Conservation (phyloP, 1,140 invertebrate genomes). For the Apis dorsata region DNA sequence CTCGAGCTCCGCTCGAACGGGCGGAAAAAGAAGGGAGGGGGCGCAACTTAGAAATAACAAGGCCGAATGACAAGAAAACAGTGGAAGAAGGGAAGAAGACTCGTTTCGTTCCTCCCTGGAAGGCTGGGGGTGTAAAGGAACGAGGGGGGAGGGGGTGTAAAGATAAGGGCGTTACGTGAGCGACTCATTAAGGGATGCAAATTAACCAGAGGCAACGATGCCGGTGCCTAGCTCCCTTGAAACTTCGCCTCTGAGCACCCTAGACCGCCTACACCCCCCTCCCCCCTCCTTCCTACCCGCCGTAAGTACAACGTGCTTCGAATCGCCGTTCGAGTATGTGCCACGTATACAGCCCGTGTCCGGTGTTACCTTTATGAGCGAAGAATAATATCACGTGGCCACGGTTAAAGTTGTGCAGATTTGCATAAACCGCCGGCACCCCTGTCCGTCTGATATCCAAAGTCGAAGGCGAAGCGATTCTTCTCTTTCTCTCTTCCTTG, state of each 20-base stretch:
- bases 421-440: constrained; percentile 23
- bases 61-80: constrained; percentile 73
- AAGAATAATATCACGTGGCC: background rate
- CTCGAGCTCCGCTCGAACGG: background rate
- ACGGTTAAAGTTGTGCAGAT: constrained; percentile 7
- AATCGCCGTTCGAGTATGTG: constrained; percentile 61
- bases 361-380: background rate
- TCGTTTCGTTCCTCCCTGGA: constrained; percentile 37
- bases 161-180: constrained; percentile 77
- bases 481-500: no score
- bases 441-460: background rate
- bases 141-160: constrained; percentile 46
- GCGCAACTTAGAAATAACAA: constrained; percentile 71
- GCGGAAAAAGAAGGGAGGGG: constrained; percentile 41
- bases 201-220: constrained; percentile 74
- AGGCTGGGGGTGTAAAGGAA: background rate
- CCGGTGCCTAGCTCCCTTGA: constrained; percentile 61
- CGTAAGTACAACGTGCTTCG: constrained; percentile 66
- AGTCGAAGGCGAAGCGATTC: no score
- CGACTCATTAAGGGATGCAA: constrained; percentile 79
- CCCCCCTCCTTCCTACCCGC: constrained; percentile 54
- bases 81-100: constrained; percentile 58
- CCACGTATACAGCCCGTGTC: constrained; percentile 38
- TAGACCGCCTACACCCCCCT: constrained; percentile 44
- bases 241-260: constrained; percentile 66